phyloP scores from a whole-genome alignment of 1,140 invertebrate genomes.

The Caenorhabditis tropicalis region DNA sequence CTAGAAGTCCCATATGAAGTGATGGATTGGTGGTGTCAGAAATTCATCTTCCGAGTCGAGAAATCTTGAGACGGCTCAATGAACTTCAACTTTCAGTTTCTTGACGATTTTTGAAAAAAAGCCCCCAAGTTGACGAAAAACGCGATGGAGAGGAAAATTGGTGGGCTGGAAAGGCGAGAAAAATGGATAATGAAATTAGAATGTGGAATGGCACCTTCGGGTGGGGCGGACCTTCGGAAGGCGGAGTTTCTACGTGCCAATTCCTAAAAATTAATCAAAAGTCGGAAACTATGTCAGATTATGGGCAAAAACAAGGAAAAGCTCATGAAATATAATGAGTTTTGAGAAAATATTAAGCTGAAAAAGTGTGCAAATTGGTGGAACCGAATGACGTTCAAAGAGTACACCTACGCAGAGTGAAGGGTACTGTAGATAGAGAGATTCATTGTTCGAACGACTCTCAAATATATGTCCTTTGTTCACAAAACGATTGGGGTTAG shows the following conservation, averaged over 20 bases:
- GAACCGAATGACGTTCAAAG: background rate
- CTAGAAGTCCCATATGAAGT: background rate
- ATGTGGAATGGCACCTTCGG: background rate
- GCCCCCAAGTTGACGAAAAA: background rate
- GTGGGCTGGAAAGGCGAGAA: background rate
- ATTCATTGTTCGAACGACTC: too few relatives aligned
- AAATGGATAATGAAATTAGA: slow-evolving; percentile 37
- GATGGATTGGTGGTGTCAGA: slow-evolving; percentile 23
- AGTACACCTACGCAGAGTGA: background rate
- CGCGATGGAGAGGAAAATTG: slow-evolving; percentile 24
- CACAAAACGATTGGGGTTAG: too few relatives aligned
- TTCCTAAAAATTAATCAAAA: background rate
- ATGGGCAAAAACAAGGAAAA: too few relatives aligned
- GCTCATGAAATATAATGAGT: background rate
- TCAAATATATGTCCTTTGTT: too few relatives aligned
- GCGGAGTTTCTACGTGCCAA: background rate
- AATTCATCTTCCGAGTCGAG: background rate
- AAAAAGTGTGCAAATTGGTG: background rate
- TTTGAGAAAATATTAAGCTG: background rate
- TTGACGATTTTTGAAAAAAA: background rate
- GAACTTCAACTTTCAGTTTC: slow-evolving; percentile 1
- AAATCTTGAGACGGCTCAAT: slow-evolving; percentile 40
- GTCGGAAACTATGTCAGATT: background rate
- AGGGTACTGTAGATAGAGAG: background rate
- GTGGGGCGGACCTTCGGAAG: background rate